Conservation (phyloP, 2,888 invertebrate species). For the Heliconius cydno region DNA sequence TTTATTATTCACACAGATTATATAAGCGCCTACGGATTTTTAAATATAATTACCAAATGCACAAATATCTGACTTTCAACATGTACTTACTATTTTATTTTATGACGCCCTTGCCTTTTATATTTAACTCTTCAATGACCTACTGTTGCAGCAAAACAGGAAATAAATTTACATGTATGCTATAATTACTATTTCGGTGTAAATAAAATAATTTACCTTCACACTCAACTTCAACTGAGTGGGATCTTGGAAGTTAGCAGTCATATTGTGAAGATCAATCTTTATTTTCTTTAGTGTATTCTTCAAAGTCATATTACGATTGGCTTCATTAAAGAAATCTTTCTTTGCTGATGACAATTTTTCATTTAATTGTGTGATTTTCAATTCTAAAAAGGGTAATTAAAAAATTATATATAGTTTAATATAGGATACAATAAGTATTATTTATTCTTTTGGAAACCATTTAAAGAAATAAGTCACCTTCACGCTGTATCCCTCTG, state of each 20-base stretch:
- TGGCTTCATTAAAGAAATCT: slow-evolving; percentile 87
- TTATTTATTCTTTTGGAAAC: neutral
- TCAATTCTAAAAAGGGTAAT: slow-evolving; percentile 82
- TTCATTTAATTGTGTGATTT: slow-evolving; percentile 89
- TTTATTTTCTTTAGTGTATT: slow-evolving; percentile 89
- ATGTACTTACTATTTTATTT: neutral
- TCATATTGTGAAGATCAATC: slow-evolving; percentile 91
- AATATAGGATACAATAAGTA: neutral
- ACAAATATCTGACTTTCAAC: neutral
- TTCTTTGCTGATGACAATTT: slow-evolving; percentile 89
- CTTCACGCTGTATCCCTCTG: neutral
- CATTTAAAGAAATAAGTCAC: neutral
- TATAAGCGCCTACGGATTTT: neutral
- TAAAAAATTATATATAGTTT: neutral
- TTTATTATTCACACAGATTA: neutral
- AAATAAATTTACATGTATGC: neutral
- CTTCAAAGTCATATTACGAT: slow-evolving; percentile 84
- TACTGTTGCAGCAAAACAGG: neutral
- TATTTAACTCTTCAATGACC: neutral
- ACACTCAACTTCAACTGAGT: slow-evolving; percentile 83
- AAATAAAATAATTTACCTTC: slow-evolving; percentile 64
- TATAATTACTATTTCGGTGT: neutral
- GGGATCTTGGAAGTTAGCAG: slow-evolving; percentile 90
- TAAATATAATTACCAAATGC: neutral
- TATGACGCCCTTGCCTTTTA: neutral